Evolutionary conservation across 30 jellyfish, hydroid and myxozoan genomes (phyloP).

Genomic region (Hydractinia symbiolongicarpus): DNA sequence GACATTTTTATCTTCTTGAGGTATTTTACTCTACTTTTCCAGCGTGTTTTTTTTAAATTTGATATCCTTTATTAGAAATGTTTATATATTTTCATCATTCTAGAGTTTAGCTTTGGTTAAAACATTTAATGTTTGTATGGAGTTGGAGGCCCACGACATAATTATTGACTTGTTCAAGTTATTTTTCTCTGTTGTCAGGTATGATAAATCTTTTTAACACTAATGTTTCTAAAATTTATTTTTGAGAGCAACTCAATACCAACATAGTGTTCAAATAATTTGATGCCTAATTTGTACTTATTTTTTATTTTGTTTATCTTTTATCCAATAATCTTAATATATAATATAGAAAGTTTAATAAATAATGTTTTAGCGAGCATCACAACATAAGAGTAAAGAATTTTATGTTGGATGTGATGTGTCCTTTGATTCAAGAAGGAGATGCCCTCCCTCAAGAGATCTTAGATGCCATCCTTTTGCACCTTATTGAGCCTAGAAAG

Average conservation of each 20-base stretch:
- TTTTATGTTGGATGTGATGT: slow-evolving; percentile 68
- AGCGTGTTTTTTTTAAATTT: not conserved
- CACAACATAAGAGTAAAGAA: slow-evolving; percentile 59
- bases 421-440: slow-evolving; percentile 77
- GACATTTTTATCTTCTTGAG: slow-evolving; percentile 76
- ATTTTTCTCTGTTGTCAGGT: slow-evolving; percentile 65
- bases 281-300: too few species aligned
- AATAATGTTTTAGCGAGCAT: slow-evolving; percentile 45
- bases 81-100: not conserved
- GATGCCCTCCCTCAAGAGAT: slow-evolving; percentile 79
- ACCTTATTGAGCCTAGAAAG: slow-evolving; percentile 66
- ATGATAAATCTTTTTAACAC: slow-evolving; percentile 1
- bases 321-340: too few species aligned
- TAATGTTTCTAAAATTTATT: too few species aligned
- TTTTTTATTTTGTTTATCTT: too few species aligned
- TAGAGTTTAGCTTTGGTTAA: slow-evolving; percentile 81
- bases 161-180: slow-evolving; percentile 50
- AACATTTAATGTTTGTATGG: slow-evolving; percentile 80
- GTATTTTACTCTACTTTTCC: slow-evolving; percentile 4
- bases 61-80: not conserved
- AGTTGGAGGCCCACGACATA: slow-evolving; percentile 70
- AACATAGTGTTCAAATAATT: too few species aligned
- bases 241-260: too few species aligned
- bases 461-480: slow-evolving; percentile 52
- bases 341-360: too few species aligned